Base-by-base conservation (phyloP, 2,888 invertebrate genomes). In the Latrodectus hesperus region DNA sequence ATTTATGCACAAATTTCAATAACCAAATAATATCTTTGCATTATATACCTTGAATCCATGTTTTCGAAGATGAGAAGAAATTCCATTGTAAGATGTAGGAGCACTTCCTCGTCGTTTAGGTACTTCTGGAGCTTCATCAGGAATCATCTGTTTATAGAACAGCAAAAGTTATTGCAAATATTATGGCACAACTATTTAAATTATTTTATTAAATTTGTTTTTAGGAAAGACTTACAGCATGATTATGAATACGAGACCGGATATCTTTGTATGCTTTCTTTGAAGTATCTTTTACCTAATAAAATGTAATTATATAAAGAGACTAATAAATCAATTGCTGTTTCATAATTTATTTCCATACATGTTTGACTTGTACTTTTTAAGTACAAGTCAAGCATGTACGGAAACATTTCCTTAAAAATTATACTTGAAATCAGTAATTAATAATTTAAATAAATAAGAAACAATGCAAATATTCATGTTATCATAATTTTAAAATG, bases 251-350 rank as follows among this genome's bases (percentile, higher is more conserved):
- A 92, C 95, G 95, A 75, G 95, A 95, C 90, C 95, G 94, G 53
- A 96, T 93, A 84, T 95, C 96, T 92, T 95, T 96, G 91, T 96
- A 96, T 6, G 95, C 96, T 83, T 95, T 95, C 90, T 92, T 92
- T 38, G 93, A 91, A 87, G 92, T 92, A 64, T 92, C 91, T 92
- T 95, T 95, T 91, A 96, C 94, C 91, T 95, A 95, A 91, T 95
- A 89, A 81, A 65, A 53, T 60, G 9, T 11, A 60, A 60, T 16
- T 4, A 38, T 4, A 38, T 38, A 38, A 38, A 38, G 38, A 38
- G 2, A 38, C 6, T 38, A 38, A 38, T 6, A 38, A 38, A 38
- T 38, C 4, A 38, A 38, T 38, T 38, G 6, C 38, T 38, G 6
- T 38, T 38, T 38, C 38, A 38, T 38, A 38, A 38, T 6, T 38